These are phyloP conservation scores for Pseudomyrmex cubaensis DNA, from an alignment of 1,140 invertebrate genomes.

Conservation along the genomic window DNA sequence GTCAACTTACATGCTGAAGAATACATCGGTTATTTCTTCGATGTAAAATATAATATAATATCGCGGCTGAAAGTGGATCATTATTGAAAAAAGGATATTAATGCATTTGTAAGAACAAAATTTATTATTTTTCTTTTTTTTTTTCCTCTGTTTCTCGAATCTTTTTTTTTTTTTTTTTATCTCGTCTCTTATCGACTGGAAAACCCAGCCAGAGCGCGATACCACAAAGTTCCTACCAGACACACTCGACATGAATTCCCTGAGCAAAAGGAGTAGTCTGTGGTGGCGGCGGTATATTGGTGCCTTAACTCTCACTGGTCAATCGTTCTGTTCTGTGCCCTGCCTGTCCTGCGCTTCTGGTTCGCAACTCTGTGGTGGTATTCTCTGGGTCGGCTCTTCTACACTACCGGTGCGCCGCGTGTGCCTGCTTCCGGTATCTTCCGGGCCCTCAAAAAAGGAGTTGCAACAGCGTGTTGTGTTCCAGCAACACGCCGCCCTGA, in stretches of 20 bases:
- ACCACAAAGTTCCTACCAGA: slow-evolving; percentile 55
- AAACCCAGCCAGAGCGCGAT: slow-evolving; percentile 53
- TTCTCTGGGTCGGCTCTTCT: slow-evolving; percentile 81
- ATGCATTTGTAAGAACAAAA: slow-evolving; percentile 5
- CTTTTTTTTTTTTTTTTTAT: neutral
- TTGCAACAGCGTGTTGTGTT: slow-evolving; percentile 94
- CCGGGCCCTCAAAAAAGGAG: slow-evolving; percentile 87
- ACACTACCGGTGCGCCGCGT: slow-evolving; percentile 76
- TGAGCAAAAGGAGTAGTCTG: slow-evolving; percentile 75
- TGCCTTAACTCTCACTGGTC: slow-evolving; percentile 84
- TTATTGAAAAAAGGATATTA: neutral
- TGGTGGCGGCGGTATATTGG: slow-evolving; percentile 82
- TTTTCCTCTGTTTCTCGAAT: neutral
- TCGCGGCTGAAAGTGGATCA: slow-evolving; percentile 38
- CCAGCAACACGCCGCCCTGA: slow-evolving; percentile 97
- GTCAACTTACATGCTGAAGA: too few species aligned
- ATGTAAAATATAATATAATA: neutral
- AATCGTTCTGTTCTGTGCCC: slow-evolving; percentile 84
- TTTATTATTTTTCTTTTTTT: slow-evolving; percentile 23
- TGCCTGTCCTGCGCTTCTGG: slow-evolving; percentile 82
- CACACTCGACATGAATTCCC: slow-evolving; percentile 72
- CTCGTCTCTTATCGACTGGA: slow-evolving; percentile 35
- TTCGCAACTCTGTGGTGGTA: slow-evolving; percentile 83
- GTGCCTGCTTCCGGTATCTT: slow-evolving; percentile 76
- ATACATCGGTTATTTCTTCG: too few species aligned